phyloP scores from a whole-genome alignment of 2,797 vertebrate species.

The Halcyon smyrnensis region DNA sequence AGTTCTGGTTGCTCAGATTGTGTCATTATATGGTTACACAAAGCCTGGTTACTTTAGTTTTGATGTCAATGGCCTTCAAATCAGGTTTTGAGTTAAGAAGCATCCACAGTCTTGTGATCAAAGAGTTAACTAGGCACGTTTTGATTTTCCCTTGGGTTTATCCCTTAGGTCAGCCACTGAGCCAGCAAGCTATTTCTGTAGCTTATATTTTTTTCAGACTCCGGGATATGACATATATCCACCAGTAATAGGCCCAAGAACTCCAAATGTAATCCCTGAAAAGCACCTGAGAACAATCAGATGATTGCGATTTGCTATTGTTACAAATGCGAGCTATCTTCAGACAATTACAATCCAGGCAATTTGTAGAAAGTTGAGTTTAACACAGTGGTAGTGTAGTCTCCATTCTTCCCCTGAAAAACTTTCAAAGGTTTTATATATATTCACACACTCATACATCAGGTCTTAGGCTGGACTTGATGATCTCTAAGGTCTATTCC shows the following conservation, averaged over 20 bases:
- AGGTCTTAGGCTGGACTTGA: too few species aligned
- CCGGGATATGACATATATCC: background rate
- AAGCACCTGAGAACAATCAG: background rate
- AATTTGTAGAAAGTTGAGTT: background rate
- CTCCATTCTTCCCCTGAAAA: background rate
- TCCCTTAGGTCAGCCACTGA: background rate
- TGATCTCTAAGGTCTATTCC: too few species aligned
- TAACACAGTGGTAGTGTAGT: background rate
- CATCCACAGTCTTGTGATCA: background rate
- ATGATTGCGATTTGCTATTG: background rate
- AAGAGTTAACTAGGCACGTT: background rate
- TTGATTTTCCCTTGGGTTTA: background rate
- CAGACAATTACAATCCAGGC: background rate
- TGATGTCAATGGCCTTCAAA: background rate
- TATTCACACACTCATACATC: background rate
- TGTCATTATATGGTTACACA: background rate
- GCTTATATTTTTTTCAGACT: background rate
- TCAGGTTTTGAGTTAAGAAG: background rate
- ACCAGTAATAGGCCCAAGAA: background rate
- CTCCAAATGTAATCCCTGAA: background rate
- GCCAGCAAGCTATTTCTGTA: background rate
- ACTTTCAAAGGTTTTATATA: background rate
- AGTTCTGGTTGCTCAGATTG: background rate
- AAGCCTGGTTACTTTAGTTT: background rate
- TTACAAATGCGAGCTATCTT: background rate